Conservation (phyloP, 1,140 invertebrate genomes). For the Araneus ventricosus region DNA sequence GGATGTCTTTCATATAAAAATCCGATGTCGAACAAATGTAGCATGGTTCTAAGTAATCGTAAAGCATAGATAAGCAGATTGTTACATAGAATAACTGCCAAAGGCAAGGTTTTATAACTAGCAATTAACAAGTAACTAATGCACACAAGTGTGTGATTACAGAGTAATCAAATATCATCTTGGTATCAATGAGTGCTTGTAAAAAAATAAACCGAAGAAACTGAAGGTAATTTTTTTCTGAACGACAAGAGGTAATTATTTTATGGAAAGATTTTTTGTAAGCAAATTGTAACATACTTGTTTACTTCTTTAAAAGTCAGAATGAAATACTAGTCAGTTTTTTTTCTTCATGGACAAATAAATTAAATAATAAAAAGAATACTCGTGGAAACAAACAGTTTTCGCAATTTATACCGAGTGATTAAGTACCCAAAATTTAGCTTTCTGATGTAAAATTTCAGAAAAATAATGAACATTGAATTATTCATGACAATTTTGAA, state of each 20-base stretch:
- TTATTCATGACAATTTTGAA: no score
- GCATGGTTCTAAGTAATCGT: background rate
- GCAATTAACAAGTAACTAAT: background rate
- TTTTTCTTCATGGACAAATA: no score
- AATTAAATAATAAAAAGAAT: no score
- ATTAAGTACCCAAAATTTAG: no score
- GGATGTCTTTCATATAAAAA: no score
- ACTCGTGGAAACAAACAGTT: no score
- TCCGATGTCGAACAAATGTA: background rate
- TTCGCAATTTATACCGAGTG: no score
- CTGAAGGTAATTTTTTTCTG: background rate
- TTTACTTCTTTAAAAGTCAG: no score
- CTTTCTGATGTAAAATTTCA: no score
- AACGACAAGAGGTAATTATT: no score
- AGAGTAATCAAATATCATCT: background rate
- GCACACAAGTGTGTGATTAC: background rate
- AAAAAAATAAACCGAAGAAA: background rate
- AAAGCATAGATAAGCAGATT: background rate
- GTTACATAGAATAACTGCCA: background rate
- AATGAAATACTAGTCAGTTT: no score
- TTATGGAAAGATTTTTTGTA: background rate
- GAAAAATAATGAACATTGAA: no score
- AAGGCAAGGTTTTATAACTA: background rate
- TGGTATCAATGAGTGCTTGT: background rate
- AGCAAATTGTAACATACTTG: background rate